Conservation (phyloP, 2,888 invertebrate species). For the Caenorhabditis angaria region DNA sequence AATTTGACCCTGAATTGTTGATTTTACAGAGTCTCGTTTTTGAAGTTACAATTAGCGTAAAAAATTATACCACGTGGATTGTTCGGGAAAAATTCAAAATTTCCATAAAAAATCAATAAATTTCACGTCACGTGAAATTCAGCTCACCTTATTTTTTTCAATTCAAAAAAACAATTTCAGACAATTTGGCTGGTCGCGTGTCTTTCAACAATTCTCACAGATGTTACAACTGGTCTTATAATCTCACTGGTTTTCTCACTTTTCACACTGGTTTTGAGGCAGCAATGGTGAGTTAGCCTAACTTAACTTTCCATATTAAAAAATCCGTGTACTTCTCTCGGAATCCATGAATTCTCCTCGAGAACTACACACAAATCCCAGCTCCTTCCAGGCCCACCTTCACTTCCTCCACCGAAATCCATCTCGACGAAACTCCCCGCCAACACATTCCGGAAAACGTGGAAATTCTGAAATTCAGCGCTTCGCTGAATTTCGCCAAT, state of each 20-base stretch:
- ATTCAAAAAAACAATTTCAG: conserved; percentile 52
- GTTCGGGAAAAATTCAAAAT: conserved; percentile 9
- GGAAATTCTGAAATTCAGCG: conserved; percentile 47
- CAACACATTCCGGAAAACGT: conserved; percentile 43
- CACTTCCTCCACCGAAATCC: conserved; percentile 18
- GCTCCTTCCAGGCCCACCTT: conserved; percentile 41
- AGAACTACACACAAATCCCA: not conserved
- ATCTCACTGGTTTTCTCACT: conserved; percentile 82
- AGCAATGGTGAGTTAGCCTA: conserved; percentile 72
- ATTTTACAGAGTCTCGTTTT: no score
- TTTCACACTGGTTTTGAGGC: conserved; percentile 80
- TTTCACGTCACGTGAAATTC: conserved; percentile 1
- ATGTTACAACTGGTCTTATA: conserved; percentile 84
- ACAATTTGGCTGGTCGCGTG: conserved; percentile 84
- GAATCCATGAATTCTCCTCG: no score
- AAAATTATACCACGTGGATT: no score
- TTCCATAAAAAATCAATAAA: no score
- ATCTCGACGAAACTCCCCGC: conserved; percentile 34
- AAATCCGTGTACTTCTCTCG: no score
- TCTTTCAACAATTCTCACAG: conserved; percentile 80
- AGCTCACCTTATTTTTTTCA: no score
- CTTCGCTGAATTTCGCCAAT: conserved; percentile 65
- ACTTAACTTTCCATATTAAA: not conserved
- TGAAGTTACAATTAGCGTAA: no score
- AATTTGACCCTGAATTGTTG: no score